phyloP scores from a whole-genome alignment of 2,797 vertebrate species.

The Channallabes apus region DNA sequence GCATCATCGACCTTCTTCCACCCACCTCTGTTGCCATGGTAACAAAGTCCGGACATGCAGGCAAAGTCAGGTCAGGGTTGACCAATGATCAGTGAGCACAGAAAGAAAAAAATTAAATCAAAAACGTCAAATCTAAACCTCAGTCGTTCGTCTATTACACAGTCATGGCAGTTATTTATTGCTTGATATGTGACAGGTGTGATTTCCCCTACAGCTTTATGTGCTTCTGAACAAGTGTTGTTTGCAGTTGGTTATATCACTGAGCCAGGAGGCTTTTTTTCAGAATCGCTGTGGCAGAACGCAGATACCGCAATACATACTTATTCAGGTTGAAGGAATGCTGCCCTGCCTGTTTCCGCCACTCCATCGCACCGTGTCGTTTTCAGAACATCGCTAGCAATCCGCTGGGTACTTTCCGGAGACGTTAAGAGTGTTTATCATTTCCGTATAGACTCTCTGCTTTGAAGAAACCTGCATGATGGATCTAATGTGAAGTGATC shows the following conservation, averaged over 20 bases:
- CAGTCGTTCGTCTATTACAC: background rate
- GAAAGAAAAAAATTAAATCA: background rate
- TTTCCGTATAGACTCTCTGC: background rate
- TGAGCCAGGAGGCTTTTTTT: slow-evolving; percentile 23
- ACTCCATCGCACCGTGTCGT: background rate
- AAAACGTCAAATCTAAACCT: background rate
- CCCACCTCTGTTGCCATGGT: slow-evolving; percentile 68
- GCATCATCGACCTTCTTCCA: slow-evolving; percentile 42
- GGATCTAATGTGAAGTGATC: background rate
- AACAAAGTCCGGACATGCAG: slow-evolving; percentile 51
- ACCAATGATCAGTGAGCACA: background rate
- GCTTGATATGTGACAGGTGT: slow-evolving; percentile 1
- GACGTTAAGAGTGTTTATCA: background rate
- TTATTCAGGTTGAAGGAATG: slow-evolving; percentile 65
- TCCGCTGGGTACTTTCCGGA: background rate
- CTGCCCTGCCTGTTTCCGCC: slow-evolving; percentile 63
- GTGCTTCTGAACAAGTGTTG: slow-evolving; percentile 8
- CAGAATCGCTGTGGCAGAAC: slow-evolving; percentile 12
- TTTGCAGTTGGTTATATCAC: slow-evolving; percentile 13
- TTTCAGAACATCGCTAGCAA: background rate
- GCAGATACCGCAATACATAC: slow-evolving; percentile 47
- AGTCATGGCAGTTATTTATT: background rate
- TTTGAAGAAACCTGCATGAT: background rate
- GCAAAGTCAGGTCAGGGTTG: slow-evolving; percentile 55
- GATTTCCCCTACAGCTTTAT: background rate